These are phyloP conservation scores for Lacanobia wlatinum DNA, from an alignment of 2,888 invertebrate species.

Conservation along the genomic window DNA sequence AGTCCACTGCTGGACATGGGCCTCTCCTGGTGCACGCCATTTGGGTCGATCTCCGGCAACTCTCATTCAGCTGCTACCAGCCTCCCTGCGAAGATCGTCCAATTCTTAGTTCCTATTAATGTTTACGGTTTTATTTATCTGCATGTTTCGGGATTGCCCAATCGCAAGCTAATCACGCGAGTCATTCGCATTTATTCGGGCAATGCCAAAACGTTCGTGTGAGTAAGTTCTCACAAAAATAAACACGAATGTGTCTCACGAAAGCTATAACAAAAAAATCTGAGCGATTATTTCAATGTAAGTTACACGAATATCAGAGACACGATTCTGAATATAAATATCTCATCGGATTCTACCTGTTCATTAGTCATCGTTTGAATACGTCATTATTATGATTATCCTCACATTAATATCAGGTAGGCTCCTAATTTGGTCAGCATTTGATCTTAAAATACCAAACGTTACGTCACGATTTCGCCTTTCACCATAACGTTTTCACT, in stretches of 20 bases:
- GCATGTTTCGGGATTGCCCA: slow-evolving; percentile 12
- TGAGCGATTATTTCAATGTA: slow-evolving; percentile 26
- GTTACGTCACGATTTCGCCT: slow-evolving; percentile 45
- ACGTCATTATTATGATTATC: slow-evolving; percentile 11
- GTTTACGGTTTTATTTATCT: slow-evolving; percentile 31
- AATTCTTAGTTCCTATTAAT: slow-evolving; percentile 8
- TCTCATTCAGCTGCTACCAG: too few relatives aligned
- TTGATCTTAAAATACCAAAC: slow-evolving; percentile 40
- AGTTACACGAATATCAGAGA: slow-evolving; percentile 22
- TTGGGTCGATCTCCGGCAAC: too few relatives aligned
- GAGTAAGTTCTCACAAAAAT: slow-evolving; percentile 47
- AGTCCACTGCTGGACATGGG: too few relatives aligned
- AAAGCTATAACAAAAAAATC: slow-evolving; percentile 26
- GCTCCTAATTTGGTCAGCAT: slow-evolving; percentile 35
- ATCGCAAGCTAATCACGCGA: slow-evolving; percentile 25
- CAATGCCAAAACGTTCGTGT: slow-evolving; percentile 43
- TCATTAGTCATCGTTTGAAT: slow-evolving; percentile 28
- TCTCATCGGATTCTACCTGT: slow-evolving; percentile 26
- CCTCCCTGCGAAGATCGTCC: too few relatives aligned
- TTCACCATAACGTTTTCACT: slow-evolving; percentile 53
- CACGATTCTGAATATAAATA: slow-evolving; percentile 23
- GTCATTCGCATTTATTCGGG: slow-evolving; percentile 10
- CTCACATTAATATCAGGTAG: slow-evolving; percentile 7
- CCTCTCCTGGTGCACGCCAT: too few relatives aligned
- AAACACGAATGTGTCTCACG: slow-evolving; percentile 50